Base-by-base conservation (phyloP, 2,797 vertebrate species). In the Rhinoraja longicauda region DNA sequence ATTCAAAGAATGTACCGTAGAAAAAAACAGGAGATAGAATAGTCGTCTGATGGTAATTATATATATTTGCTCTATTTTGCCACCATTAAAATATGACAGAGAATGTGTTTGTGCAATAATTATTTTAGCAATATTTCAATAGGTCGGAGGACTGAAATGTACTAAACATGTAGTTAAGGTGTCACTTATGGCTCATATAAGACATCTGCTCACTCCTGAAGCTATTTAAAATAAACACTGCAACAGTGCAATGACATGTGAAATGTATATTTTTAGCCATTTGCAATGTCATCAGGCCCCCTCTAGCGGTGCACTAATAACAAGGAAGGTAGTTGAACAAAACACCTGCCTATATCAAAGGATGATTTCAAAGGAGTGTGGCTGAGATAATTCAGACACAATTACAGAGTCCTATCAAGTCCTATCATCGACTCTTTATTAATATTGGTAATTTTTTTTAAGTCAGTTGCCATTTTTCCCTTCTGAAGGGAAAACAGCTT, bases 201-300 rank as follows among this genome's bases (percentile, higher is more conserved):
- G 2, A 57, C 57, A 53, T 92, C 24, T 57, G 70, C 21, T 75
- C 10, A 57, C 72, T n/a, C 90, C 70, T 92, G 90, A 75, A 24
- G 73, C 6, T 29, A 72, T 57, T 64, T 77, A 10, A 67, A 62
- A 62, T 57, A 88, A n/a, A 21, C 1, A 0, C 81, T 84, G 4
- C 84, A 32, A 21, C 6, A 88, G 17, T 32, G 17, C n/a, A 64
- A 6, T 67, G 64, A 36, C 32, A 8, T 62, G 21, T 24, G 84
- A 36, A 67, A 32, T 67, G 67, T 67, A 10, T 62, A 36, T n/a
- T 88, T 88, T 84, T 32, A 67, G 62, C 59, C 62, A 15, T 32
- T 88, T 88, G 9, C 62, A 64, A 92, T 92, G 90, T 92, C 70
- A 72, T 45, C 70, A 75, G 75, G 90, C 90, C 13, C 90, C 90